Percentiles rank a stretch among this genome's conserved stretches.
These are phyloP conservation scores for Huso huso DNA, from an alignment of 2,797 vertebrate genomes.

Conservation along the genomic window DNA sequence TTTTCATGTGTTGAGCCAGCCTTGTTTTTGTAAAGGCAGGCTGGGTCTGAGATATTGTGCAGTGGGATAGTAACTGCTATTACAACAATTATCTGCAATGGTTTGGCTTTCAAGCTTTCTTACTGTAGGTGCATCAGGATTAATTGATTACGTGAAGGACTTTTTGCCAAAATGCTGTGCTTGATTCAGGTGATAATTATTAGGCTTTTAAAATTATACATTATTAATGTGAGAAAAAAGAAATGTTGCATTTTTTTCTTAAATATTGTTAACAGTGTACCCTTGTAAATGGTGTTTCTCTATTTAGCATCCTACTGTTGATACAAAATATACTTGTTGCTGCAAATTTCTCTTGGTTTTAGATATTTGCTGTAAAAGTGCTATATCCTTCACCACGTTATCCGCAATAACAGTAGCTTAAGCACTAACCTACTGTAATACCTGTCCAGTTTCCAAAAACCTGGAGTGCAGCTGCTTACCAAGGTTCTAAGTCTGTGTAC, in stretches of 20 bases:
- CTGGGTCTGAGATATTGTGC: neutral
- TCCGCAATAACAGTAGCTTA: neutral
- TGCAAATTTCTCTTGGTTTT: too few species aligned
- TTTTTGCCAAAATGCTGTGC: neutral
- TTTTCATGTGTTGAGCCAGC: neutral
- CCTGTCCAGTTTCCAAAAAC: neutral
- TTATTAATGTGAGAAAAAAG: too few species aligned
- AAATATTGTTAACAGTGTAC: neutral
- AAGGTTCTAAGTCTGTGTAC: neutral
- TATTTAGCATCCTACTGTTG: too few species aligned
- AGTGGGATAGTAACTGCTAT: neutral
- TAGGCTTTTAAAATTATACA: neutral
- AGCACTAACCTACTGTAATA: neutral
- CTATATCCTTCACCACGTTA: too few species aligned
- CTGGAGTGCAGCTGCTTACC: neutral
- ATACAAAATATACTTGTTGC: too few species aligned
- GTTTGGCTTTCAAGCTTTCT: neutral
- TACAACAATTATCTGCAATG: neutral
- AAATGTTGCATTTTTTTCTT: neutral
- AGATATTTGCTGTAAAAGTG: too few species aligned
- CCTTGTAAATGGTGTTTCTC: neutral
- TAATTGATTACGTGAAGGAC: neutral
- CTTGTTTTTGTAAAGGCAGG: neutral
- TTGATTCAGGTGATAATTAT: neutral
- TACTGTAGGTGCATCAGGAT: neutral